phyloP scores from a whole-genome alignment of 2,113 vertebrate genomes.

The Galemys pyrenaicus region DNA sequence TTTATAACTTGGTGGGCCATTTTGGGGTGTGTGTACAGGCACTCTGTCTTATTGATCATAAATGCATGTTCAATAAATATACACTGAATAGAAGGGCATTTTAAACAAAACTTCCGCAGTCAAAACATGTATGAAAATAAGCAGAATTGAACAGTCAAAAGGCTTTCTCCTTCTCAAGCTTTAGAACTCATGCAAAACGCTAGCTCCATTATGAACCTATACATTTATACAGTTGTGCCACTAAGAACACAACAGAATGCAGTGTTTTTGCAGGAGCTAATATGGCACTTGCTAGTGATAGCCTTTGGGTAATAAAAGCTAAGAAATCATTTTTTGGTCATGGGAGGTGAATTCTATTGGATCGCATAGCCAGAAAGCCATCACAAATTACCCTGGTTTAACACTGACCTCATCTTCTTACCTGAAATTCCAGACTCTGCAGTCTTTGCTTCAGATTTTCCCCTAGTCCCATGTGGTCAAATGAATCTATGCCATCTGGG shows the following conservation, averaged over 20 bases:
- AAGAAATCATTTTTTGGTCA: background rate
- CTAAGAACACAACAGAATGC: background rate
- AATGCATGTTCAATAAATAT: background rate
- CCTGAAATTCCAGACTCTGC: background rate
- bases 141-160: background rate
- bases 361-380: background rate
- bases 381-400: background rate
- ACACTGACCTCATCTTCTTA: background rate
- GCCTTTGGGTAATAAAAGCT: background rate
- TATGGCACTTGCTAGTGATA: background rate
- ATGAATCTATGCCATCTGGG: constrained; percentile 24
- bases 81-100: background rate
- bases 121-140: background rate
- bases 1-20: background rate
- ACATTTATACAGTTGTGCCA: background rate
- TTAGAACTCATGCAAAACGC: background rate
- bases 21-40: background rate
- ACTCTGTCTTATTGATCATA: background rate
- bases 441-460: background rate
- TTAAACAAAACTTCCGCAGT: background rate
- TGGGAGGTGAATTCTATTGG: background rate
- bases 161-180: background rate
- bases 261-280: background rate
- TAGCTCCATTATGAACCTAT: background rate
- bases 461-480: background rate